Base-by-base conservation (phyloP, 2,113 vertebrate genomes). In the Phoenicopterus ruber region DNA sequence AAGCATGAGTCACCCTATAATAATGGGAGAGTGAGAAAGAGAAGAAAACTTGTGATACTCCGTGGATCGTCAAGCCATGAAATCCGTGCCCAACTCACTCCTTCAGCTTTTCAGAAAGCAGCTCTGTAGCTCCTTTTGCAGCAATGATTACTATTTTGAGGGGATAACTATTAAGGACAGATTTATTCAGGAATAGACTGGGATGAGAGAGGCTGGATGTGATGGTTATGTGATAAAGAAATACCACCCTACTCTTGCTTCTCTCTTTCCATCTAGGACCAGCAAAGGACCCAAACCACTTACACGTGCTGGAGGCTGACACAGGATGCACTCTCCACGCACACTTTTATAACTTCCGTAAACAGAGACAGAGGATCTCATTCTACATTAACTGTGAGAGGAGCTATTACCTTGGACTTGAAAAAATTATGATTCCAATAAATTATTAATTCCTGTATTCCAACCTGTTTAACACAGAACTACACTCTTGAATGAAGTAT, bases 381-480 rank as follows among this genome's bases (percentile, higher is more conserved):
- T 62, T 91, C 47, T n/a, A 87, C 63, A 76, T 66, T 87, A 85
- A 85, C 19, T 57, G 7, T 47, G 28, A 63, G 17, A 82, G 11
- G 25, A 94, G 62, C 34, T 91, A 94, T 58, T 84, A 81, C n/a
- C 90, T 73, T 65, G 36, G 50, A 74, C 42, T 94, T 0, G 1
- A 97, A 97, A 55, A 85, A 96, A 82, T 17, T 61, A 34, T 29
- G 3, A 71, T 86, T 90, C 10, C 31, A 96, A 97, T 93, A 77
- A 79, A 80, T 14, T 79, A 87, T 82, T 83, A 91, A 95, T 96
- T 92, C 81, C 80, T 92, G n/a, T 90, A 69, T 94, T 77, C 65
- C 6, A 36, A 93, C 46, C 69, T 81, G 57, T 93, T 90, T 57
- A 92, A 62, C 3, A 28, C 36, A 86, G 74, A 84, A 73, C 38